Conservation (phyloP, 2,113 vertebrate genomes). For the Sapayoa aenigma region DNA sequence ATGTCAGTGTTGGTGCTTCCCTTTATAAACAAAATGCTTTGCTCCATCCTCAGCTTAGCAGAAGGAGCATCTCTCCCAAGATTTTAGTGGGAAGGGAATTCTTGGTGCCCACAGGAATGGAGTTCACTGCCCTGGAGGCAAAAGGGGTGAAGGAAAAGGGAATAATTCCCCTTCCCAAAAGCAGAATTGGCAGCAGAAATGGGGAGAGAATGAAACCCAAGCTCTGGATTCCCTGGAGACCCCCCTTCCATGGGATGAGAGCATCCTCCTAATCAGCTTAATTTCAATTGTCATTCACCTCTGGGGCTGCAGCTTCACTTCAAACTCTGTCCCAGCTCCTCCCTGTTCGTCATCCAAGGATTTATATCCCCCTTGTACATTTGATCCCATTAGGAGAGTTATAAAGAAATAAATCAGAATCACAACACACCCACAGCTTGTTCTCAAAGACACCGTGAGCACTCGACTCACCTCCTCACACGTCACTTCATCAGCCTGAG, state of each 20-base stretch:
- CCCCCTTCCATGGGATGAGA: neutral
- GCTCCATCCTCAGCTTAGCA: neutral
- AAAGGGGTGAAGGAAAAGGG: neutral
- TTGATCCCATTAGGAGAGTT: slow-evolving; percentile 56
- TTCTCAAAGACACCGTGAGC: slow-evolving; percentile 60
- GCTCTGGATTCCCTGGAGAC: neutral
- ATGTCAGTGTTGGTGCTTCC: neutral
- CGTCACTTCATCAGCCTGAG: slow-evolving; percentile 41
- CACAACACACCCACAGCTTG: slow-evolving; percentile 55
- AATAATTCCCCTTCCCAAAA: neutral
- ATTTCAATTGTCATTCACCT: neutral
- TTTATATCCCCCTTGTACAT: neutral
- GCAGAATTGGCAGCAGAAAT: neutral
- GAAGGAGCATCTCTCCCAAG: neutral
- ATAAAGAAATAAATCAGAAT: slow-evolving; percentile 63
- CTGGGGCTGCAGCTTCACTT: neutral
- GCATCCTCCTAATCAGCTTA: neutral
- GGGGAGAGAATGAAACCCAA: neutral
- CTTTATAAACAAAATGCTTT: neutral
- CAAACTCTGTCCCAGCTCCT: neutral
- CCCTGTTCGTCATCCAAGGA: neutral
- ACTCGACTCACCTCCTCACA: slow-evolving; percentile 57
- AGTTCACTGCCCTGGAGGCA: rapidly evolving
- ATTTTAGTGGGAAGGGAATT: neutral
- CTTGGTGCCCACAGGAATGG: neutral